phyloP scores from a whole-genome alignment of 2,113 vertebrate species.

The Bolborhynchus lineola region DNA sequence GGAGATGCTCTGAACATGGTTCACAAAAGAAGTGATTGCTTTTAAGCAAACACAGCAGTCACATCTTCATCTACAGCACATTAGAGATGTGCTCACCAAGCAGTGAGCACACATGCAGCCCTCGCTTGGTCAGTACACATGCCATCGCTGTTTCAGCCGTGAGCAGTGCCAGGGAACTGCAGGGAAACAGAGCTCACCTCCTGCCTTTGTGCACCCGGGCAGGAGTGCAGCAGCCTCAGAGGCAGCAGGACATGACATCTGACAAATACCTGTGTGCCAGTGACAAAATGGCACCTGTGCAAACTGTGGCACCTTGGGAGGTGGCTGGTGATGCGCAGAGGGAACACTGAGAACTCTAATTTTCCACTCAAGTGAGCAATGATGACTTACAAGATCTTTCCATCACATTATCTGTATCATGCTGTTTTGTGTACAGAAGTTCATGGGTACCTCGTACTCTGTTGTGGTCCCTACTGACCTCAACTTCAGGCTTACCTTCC shows the following conservation, averaged over 20 bases:
- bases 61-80: not conserved
- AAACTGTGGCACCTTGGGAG: not conserved
- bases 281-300: rapidly evolving
- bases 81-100: rapidly evolving
- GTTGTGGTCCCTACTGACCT: not conserved
- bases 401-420: not conserved
- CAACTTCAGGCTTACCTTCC: not conserved
- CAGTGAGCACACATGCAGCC: rapidly evolving
- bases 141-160: not conserved
- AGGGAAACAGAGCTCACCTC: not conserved
- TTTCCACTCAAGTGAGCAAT: not conserved
- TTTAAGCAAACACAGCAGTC: not conserved
- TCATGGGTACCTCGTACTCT: rapidly evolving
- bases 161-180: not conserved
- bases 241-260: not conserved
- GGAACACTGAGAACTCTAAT: not conserved
- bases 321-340: rapidly evolving
- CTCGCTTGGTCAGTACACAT: not conserved
- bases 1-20: not conserved
- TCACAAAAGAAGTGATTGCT: not conserved
- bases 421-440: not conserved
- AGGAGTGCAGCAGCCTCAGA: rapidly evolving
- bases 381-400: not conserved
- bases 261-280: not conserved
- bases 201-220: not conserved